Percentiles rank a stretch among this genome's conserved stretches.
Conservation (phyloP, 2,797 vertebrate species). For the Lepus oiostolus region DNA sequence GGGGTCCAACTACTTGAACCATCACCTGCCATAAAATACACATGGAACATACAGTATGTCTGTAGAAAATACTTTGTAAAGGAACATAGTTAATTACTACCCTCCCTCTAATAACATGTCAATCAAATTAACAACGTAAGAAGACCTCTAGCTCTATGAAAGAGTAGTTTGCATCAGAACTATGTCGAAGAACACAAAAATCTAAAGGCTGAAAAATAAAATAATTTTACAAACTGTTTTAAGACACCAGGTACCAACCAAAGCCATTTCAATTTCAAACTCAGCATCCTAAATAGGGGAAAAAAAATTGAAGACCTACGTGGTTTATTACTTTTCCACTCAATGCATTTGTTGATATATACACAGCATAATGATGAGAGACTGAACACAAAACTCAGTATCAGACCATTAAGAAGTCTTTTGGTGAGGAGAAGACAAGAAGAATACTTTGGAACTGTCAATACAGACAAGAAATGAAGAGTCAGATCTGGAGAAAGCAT, state of each 20-base stretch:
- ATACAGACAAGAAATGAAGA: background rate
- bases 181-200: constrained; percentile 9
- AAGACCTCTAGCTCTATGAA: background rate
- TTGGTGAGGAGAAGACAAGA: background rate
- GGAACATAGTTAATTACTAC: constrained; percentile 8
- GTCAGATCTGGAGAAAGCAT: background rate
- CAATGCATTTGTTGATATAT: background rate
- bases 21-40: background rate
- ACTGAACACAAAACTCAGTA: background rate
- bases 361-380: background rate
- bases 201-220: background rate
- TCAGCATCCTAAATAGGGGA: background rate
- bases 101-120: background rate
- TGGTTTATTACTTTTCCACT: background rate
- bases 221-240: background rate
- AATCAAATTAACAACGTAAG: constrained; percentile 49
- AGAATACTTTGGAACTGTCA: background rate
- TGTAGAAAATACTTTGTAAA: constrained; percentile 67
- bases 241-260: background rate
- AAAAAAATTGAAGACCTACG: background rate
- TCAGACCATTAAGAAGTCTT: background rate
- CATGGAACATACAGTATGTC: constrained; percentile 41
- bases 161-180: background rate
- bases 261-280: constrained; percentile 18
- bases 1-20: too few relatives aligned